phyloP scores from a whole-genome alignment of 2,113 vertebrate genomes.

The Platichthys flesus region DNA sequence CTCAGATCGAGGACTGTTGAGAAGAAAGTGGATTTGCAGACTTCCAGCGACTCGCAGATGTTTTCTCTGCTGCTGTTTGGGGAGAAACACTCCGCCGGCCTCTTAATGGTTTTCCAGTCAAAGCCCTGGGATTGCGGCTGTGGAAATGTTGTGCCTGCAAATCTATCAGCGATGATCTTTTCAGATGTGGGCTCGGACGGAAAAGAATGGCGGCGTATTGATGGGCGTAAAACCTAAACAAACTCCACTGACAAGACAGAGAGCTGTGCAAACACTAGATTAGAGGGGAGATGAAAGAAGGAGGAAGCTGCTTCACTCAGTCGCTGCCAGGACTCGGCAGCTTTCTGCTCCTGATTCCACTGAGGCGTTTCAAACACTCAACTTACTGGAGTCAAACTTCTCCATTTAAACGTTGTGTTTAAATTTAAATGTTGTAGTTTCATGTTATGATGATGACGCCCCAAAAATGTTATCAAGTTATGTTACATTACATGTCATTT shows the following conservation, averaged over 20 bases:
- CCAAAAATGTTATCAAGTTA: no score
- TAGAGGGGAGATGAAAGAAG: conserved; percentile 81
- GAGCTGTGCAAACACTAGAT: conserved; percentile 84
- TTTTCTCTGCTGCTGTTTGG: conserved; percentile 50
- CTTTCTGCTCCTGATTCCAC: conserved; percentile 45
- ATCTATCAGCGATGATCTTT: conserved; percentile 76
- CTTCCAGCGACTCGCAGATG: conserved; percentile 19
- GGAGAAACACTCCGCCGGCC: conserved; percentile 35
- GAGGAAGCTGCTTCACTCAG: conserved; percentile 63
- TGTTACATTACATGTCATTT: no score
- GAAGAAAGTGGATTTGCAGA: conserved; percentile 26
- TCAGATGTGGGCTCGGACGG: conserved; percentile 59
- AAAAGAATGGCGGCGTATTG: conserved; percentile 58
- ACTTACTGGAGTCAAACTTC: background rate
- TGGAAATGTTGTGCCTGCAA: conserved; percentile 62
- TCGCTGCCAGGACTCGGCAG: conserved; percentile 54
- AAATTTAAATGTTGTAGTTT: no score
- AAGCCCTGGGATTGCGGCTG: conserved; percentile 57
- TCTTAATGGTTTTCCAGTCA: conserved; percentile 74
- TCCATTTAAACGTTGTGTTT: background rate
- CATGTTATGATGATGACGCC: no score
- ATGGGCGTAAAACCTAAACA: conserved; percentile 80
- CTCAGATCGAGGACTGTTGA: background rate
- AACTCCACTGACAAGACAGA: conserved; percentile 80
- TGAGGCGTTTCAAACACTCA: conserved; percentile 19